Conservation (phyloP, 2,888 invertebrate genomes). For the Anthophora plumipes region DNA sequence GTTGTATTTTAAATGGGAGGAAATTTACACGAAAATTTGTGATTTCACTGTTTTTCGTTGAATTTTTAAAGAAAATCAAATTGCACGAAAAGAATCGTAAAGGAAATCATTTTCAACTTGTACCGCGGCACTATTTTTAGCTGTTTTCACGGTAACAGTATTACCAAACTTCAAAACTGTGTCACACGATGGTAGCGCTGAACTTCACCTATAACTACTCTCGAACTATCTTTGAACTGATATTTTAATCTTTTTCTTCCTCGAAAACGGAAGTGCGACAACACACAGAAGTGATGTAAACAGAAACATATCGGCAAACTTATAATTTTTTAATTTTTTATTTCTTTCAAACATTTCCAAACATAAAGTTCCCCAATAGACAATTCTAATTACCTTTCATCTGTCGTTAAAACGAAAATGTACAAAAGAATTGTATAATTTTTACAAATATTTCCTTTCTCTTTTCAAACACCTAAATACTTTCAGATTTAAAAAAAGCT, state of each 20-base stretch:
- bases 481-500: no score
- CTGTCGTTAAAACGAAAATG: no score
- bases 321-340: neutral
- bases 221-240: neutral
- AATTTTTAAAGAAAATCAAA: conserved; percentile 21
- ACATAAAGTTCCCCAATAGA: no score
- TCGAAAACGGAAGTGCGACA: neutral
- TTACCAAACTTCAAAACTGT: conserved; percentile 37
- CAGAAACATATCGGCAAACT: no score
- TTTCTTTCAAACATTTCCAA: no score
- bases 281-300: neutral
- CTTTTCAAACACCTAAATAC: no score
- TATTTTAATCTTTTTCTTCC: neutral
- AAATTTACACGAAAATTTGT: conserved; percentile 16
- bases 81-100: conserved; percentile 25
- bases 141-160: conserved; percentile 33
- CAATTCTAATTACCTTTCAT: no score
- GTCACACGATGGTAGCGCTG: conserved; percentile 13
- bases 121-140: conserved; percentile 16
- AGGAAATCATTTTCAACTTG: conserved; percentile 37
- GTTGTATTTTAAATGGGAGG: neutral
- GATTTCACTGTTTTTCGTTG: neutral
- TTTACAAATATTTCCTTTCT: no score
- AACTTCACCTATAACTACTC: conserved; percentile 27
- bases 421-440: no score